Evolutionary conservation across 2,113 vertebrate genomes (phyloP), one percentile per base, ranked within the genome.

Genomic region (Periophthalmus modestus): DNA sequence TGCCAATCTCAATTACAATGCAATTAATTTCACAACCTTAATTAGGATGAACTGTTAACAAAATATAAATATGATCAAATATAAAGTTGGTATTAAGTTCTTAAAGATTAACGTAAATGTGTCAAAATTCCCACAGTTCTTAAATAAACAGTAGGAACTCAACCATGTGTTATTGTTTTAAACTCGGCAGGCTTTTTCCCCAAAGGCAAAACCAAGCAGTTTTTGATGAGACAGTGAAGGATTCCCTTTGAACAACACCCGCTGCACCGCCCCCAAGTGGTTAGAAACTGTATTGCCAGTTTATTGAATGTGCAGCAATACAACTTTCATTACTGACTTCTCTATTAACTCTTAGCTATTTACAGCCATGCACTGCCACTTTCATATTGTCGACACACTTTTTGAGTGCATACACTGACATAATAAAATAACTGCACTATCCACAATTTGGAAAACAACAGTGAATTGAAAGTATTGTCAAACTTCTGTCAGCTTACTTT

Each of bases 131-230:
- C 58, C 58, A 61, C 58, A 61, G 58, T 16, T 61, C 58, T 61
- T 33, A 13, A 23, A 28, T 61, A 24, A 33, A 34, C 58, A 61
- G 58, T 33, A 61, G 58, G 23, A 61, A 18, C 58, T 34, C 16
- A 15, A 6, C 23, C 58, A 12, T 61, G 24, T 61, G 58, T 15
- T 61, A 61, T 61, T 61, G 58, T 61, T 65, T 65, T 65, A 34
- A 39, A 39, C 18, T 65, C 62, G 10, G 62, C 62, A 39, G 62
- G 34, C 16, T 65, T 39, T 65, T 65, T 39, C 34, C 61, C 61
- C 18, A 39, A 63, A 63, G 61, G 61, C 33, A 63, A 6, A 36
- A 16, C 58, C 24, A 39, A 36, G 33, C 62, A 19, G 33, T 18
- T 36, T 65, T 65, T 65, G 33, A 65, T 65, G 19, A 36, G 34